Conservation (phyloP, 2,888 invertebrate species). For the Dynastes maya region DNA sequence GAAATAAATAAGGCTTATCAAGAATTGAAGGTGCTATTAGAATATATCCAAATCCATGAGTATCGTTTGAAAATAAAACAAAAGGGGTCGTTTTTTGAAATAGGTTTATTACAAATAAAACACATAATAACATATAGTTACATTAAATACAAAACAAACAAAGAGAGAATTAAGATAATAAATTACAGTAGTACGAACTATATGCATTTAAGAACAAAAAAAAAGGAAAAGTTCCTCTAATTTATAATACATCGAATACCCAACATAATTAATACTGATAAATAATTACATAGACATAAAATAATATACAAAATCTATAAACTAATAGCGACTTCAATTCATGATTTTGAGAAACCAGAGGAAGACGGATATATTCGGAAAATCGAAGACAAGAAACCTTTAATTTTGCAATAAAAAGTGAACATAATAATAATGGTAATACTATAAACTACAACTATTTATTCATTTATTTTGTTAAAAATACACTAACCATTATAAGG, state of each 20-base stretch:
- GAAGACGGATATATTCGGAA: constrained; percentile 54
- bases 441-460: neutral
- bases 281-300: constrained; percentile 52
- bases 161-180: constrained; percentile 47
- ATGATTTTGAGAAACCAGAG: constrained; percentile 58
- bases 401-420: neutral
- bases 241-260: constrained; percentile 26
- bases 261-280: constrained; percentile 53
- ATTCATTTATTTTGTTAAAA: neutral
- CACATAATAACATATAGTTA: constrained; percentile 47
- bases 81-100: constrained; percentile 41
- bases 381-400: constrained; percentile 42
- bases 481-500: constrained; percentile 26
- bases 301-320: constrained; percentile 53
- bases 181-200: constrained; percentile 47
- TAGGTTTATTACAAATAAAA: constrained; percentile 49
- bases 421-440: no score
- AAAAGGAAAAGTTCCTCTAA: constrained; percentile 38
- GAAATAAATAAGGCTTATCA: constrained; percentile 42
- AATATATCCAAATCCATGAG: constrained; percentile 34
- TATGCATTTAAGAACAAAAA: constrained; percentile 39
- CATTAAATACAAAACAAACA: constrained; percentile 52
- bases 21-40: constrained; percentile 61
- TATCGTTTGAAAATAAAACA: constrained; percentile 49
- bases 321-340: constrained; percentile 67